Conservation (phyloP, 2,113 vertebrate genomes). For the Potamarius usumacintae region DNA sequence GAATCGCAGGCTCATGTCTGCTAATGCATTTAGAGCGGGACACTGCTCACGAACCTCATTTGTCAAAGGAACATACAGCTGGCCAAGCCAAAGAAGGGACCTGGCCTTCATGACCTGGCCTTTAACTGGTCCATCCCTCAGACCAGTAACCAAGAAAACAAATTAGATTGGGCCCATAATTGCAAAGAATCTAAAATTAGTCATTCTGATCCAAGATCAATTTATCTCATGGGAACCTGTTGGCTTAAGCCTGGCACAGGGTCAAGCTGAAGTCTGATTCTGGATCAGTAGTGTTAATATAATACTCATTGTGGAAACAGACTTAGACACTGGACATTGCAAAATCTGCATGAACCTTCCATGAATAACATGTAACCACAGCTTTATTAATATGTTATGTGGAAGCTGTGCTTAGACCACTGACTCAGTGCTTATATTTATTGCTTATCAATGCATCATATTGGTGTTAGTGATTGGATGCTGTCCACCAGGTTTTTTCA, state of each 20-base stretch:
- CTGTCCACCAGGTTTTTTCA: slow-evolving; percentile 64
- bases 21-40: slow-evolving; percentile 63
- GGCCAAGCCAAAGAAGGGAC: slow-evolving; percentile 44
- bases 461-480: slow-evolving; percentile 70
- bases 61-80: slow-evolving; percentile 60
- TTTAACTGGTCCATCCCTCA: slow-evolving; percentile 48
- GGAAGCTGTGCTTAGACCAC: slow-evolving; percentile 47
- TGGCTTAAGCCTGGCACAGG: slow-evolving; percentile 5
- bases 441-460: slow-evolving; percentile 57
- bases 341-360: neutral
- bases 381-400: slow-evolving; percentile 34
- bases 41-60: slow-evolving; percentile 62
- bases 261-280: slow-evolving; percentile 1
- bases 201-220: slow-evolving; percentile 24
- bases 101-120: slow-evolving; percentile 49
- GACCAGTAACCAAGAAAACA: slow-evolving; percentile 45
- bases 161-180: slow-evolving; percentile 35
- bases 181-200: slow-evolving; percentile 29
- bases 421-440: slow-evolving; percentile 42
- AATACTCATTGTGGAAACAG: neutral
- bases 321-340: too few species aligned
- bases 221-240: slow-evolving; percentile 21
- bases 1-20: slow-evolving; percentile 63
- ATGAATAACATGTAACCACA: neutral
- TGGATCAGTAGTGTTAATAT: slow-evolving; percentile 5